Percentiles rank a stretch among this genome's conserved stretches.
phyloP scores from a whole-genome alignment of 2,113 vertebrate genomes.

The Pseudonaja textilis region DNA sequence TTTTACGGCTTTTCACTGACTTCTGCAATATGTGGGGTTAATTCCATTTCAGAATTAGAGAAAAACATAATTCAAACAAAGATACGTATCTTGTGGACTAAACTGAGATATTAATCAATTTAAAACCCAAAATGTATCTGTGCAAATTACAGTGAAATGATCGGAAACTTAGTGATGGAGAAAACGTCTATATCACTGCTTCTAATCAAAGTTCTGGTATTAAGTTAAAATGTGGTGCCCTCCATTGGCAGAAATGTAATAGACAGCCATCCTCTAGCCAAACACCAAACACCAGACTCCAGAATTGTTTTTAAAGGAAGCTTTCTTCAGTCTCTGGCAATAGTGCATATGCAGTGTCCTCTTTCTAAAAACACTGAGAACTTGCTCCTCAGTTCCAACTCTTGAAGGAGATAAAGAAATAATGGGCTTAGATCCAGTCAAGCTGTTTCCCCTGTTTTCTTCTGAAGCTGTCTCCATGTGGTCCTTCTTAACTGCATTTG shows the following conservation, averaged over 20 bases:
- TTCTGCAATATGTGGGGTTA: background rate
- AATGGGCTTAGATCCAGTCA: background rate
- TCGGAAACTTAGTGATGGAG: background rate
- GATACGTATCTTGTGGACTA: background rate
- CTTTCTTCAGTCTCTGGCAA: background rate
- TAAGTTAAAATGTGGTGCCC: background rate
- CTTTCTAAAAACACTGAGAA: background rate
- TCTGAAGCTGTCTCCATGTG: background rate
- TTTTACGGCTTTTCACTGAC: conserved; percentile 14
- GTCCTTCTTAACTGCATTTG: background rate
- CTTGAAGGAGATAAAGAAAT: background rate
- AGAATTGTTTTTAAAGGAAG: background rate
- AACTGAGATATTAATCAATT: background rate
- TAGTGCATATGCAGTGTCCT: background rate
- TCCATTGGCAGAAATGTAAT: background rate
- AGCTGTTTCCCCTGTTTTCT: background rate
- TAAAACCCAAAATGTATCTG: background rate
- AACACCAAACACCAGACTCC: background rate
- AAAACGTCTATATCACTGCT: background rate
- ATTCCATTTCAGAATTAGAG: background rate
- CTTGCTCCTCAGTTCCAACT: background rate
- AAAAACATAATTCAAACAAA: background rate
- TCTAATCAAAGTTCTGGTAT: background rate
- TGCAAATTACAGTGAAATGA: background rate
- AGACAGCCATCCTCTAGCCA: background rate